Conservation (phyloP, 2,888 invertebrate species). For the Lepidonotus clava region DNA sequence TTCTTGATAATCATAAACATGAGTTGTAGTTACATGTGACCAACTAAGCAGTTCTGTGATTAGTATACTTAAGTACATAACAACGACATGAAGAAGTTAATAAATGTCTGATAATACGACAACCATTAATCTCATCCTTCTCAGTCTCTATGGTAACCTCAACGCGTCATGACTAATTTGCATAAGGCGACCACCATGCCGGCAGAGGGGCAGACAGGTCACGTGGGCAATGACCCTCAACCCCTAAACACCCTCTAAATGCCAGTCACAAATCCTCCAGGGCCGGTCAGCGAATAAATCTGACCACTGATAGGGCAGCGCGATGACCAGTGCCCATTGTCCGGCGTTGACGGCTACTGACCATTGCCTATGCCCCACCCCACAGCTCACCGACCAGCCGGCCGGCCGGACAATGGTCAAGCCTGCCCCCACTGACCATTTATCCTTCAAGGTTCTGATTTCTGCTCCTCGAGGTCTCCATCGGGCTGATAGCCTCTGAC, state of each 20-base stretch:
- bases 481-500: slow-evolving; percentile 8
- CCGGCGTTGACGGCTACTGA: neutral
- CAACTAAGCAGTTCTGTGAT: too few species aligned
- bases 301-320: slow-evolving; percentile 5
- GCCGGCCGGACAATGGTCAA: slow-evolving; percentile 16
- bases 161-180: too few species aligned
- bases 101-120: too few species aligned
- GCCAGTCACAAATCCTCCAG: neutral
- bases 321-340: slow-evolving; percentile 19
- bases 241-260: slow-evolving; percentile 41
- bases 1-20: too few species aligned
- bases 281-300: slow-evolving; percentile 13
- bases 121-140: too few species aligned
- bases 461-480: slow-evolving; percentile 25
- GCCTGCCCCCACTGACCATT: slow-evolving; percentile 7
- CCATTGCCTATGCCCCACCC: neutral
- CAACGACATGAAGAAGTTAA: too few species aligned
- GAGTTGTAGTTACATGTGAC: too few species aligned
- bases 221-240: slow-evolving; percentile 36
- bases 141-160: too few species aligned
- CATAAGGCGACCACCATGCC: neutral
- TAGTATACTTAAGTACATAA: too few species aligned
- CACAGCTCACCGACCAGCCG: neutral
- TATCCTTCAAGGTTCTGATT: slow-evolving; percentile 42
- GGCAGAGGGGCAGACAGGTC: slow-evolving; percentile 5